Evolutionary conservation across 2,797 vertebrate species (phyloP).

Genomic region (Spea hammondii): DNA sequence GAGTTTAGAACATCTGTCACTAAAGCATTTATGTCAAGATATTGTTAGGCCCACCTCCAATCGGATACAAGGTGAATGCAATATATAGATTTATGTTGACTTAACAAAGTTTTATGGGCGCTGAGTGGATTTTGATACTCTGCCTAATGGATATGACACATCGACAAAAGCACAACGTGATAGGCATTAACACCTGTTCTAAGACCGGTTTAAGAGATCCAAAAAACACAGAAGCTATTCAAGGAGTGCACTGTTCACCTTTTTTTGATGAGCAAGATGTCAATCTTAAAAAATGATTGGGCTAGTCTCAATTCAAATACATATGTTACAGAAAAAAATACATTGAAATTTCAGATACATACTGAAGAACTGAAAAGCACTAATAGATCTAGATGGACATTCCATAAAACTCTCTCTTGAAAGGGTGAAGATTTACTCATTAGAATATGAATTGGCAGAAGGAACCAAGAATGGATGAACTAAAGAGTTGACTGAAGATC

Average conservation of each 20-base stretch:
- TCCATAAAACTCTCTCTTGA: too few relatives aligned
- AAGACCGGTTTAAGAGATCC: conserved; percentile 7
- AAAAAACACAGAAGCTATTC: conserved; percentile 5
- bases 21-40: conserved; percentile 16
- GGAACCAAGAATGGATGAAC: too few relatives aligned
- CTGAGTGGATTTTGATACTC: conserved; percentile 33
- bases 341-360: too few relatives aligned
- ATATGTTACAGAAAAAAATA: too few relatives aligned
- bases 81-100: conserved; percentile 34
- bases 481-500: too few relatives aligned
- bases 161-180: conserved; percentile 17
- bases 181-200: not conserved
- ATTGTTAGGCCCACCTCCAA: conserved; percentile 11
- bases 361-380: too few relatives aligned
- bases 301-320: not conserved
- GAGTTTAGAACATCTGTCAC: conserved; percentile 40
- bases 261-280: not conserved
- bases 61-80: conserved; percentile 41
- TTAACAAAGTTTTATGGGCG: conserved; percentile 35
- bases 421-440: too few relatives aligned
- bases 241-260: not conserved
- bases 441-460: too few relatives aligned
- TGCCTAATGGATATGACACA: conserved; percentile 42
- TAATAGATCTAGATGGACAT: too few relatives aligned
- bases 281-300: not conserved